These are phyloP conservation scores for Hozukius guyotensis DNA, from an alignment of 2,797 vertebrate genomes.

Conservation along the genomic window DNA sequence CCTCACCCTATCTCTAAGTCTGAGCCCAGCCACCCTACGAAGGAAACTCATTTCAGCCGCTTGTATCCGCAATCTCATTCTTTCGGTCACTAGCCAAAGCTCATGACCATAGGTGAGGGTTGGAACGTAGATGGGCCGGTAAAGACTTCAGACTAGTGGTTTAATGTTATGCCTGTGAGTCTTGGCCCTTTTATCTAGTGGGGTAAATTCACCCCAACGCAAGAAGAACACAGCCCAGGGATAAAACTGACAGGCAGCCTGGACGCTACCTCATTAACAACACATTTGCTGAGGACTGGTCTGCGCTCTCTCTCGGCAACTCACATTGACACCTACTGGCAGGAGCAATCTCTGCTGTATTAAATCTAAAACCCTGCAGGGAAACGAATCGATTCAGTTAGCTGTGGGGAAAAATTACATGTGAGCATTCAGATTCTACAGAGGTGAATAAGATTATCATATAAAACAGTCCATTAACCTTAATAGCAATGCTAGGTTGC, in stretches of 20 bases:
- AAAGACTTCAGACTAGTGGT: slow-evolving; percentile 8
- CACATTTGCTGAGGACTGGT: slow-evolving; percentile 16
- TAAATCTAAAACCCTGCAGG: slow-evolving; percentile 41
- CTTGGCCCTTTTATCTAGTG: background rate
- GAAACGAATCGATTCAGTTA: slow-evolving; percentile 25
- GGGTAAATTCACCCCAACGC: slow-evolving; percentile 17
- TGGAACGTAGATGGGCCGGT: no score
- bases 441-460: slow-evolving; percentile 60
- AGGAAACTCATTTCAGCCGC: no score
- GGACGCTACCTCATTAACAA: slow-evolving; percentile 25
- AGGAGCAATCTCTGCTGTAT: slow-evolving; percentile 48
- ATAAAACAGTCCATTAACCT: slow-evolving; percentile 64
- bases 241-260: slow-evolving; percentile 31
- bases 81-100: no score
- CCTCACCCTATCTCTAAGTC: no score
- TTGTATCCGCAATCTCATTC: no score
- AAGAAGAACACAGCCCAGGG: slow-evolving; percentile 17
- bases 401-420: slow-evolving; percentile 21
- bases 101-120: no score
- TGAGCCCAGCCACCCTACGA: no score
- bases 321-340: slow-evolving; percentile 35
- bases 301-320: slow-evolving; percentile 21
- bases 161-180: slow-evolving; percentile 9
- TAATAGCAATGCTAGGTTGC: slow-evolving; percentile 51
- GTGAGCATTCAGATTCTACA: slow-evolving; percentile 21